phyloP scores from a whole-genome alignment of 2,113 vertebrate genomes.

The Mohoua ochrocephala region DNA sequence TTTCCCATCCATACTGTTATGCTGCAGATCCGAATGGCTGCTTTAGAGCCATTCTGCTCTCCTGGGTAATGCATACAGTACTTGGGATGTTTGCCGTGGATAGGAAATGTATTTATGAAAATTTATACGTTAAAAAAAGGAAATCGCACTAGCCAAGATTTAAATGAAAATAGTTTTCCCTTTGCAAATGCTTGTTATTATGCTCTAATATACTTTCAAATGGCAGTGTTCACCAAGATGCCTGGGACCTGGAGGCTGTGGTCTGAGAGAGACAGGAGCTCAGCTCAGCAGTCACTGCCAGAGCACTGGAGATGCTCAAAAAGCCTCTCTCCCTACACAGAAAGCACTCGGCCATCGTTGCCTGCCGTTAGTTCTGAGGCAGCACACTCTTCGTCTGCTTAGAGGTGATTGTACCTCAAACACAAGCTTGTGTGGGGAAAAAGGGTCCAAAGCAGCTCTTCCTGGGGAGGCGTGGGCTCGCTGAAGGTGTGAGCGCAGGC shows the following conservation, averaged over 20 bases:
- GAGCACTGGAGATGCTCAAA: not conserved
- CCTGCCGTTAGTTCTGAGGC: not conserved
- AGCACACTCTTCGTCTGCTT: not conserved
- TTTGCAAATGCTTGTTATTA: not conserved
- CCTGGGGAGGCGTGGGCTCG: not conserved
- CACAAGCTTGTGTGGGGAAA: not conserved
- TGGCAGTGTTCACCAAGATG: not conserved
- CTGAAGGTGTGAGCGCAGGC: not conserved
- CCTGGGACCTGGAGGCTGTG: not conserved
- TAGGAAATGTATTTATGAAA: constrained; percentile 57
- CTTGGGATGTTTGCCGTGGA: constrained; percentile 49
- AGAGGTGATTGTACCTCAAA: not conserved
- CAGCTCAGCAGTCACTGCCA: not conserved
- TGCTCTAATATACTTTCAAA: not conserved
- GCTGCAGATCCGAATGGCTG: constrained; percentile 49
- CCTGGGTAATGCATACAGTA: constrained; percentile 33
- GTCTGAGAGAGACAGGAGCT: not conserved
- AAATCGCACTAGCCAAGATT: constrained; percentile 3
- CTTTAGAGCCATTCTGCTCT: constrained; percentile 64
- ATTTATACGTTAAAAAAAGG: constrained; percentile 43
- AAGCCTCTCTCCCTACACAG: not conserved
- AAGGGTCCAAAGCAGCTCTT: not conserved
- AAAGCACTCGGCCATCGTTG: rapidly evolving
- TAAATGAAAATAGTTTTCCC: constrained; percentile 43
- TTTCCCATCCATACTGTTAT: constrained; percentile 17